Evolutionary conservation across 2,888 invertebrate species (phyloP), one percentile per base, ranked within the genome.

Genomic region (Diplazon laetatorius): DNA sequence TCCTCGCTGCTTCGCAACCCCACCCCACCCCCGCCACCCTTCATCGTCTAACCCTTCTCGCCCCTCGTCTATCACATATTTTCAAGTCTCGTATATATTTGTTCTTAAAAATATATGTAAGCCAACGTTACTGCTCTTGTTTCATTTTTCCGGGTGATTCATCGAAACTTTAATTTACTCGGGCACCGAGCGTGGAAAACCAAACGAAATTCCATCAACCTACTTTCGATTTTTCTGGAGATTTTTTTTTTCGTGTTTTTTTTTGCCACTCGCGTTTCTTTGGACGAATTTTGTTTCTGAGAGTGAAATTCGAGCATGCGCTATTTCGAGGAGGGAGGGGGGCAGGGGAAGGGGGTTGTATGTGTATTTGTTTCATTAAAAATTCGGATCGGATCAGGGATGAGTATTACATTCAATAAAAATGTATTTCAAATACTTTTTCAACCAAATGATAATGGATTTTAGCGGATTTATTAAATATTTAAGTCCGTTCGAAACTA

Each of bases 21-120:
- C 46, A 0, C 16, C 16, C 3, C 3, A 46, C 9, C 16, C 46
- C 10, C 30, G 30, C 6, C 30, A n/a, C n/a, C n/a, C n/a, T n/a
- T n/a, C n/a, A n/a, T n/a, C n/a, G n/a, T n/a, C n/a, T 12, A 12
- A 42, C 10, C 12, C 42, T 1, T 14, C n/a, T 4, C 16, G 16
- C 9, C 16, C 46, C 10, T 18, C 18, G 18, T 48, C 48, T 50
- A 10, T 20, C 48, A 22, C 48, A 50, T 50, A 50, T 50, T 50
- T 50, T 10, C 6, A 30, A 5, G 2, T 30, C 2, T 30, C 6
- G 2, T 6, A 30, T 30, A 5, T 30, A 5, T 30, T 30, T 30
- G 30, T 30, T 30, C 6, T 30, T 30, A 2, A 30, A 30, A 5
- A 6, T 2, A 50, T 20, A 50, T 20, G 4, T 20, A 12, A 50